These are phyloP conservation scores for Acrobasis consociella DNA, from an alignment of 2,888 invertebrate species.

Conservation along the genomic window DNA sequence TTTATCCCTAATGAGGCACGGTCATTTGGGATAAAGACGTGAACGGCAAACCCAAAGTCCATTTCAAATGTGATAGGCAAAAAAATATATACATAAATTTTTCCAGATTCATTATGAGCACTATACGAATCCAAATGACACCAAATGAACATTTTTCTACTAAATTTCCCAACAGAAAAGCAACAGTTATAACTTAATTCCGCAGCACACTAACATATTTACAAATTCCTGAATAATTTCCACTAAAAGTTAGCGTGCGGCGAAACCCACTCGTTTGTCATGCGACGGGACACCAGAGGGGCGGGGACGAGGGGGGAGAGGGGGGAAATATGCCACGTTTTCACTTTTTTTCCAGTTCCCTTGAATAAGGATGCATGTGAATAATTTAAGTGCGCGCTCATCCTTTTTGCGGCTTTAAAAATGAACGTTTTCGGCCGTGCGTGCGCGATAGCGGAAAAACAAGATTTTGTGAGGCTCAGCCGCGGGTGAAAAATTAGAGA, in stretches of 20 bases:
- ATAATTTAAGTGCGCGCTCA: conserved; percentile 58
- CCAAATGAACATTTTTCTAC: background rate
- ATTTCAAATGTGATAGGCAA: too few relatives aligned
- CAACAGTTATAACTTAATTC: conserved; percentile 10
- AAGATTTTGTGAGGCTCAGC: conserved; percentile 4
- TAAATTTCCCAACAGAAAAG: background rate
- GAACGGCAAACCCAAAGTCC: too few relatives aligned
- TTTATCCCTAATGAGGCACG: too few relatives aligned
- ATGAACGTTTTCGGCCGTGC: conserved; percentile 40
- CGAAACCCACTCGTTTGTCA: conserved; percentile 46
- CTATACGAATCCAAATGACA: background rate
- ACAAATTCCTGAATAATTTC: conserved; percentile 21
- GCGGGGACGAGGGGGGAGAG: conserved; percentile 15
- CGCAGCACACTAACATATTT: conserved; percentile 13
- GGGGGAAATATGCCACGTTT: conserved; percentile 51
- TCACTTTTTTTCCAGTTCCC: conserved; percentile 56
- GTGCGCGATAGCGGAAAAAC: conserved; percentile 25
- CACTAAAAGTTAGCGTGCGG: conserved; percentile 22
- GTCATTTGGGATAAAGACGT: too few relatives aligned
- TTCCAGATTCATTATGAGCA: too few relatives aligned
- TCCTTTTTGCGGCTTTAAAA: conserved; percentile 54
- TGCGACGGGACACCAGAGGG: conserved; percentile 27
- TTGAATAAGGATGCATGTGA: conserved; percentile 53
- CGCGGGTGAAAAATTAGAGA: conserved; percentile 14
- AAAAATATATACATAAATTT: too few relatives aligned